Evolutionary conservation across 1,140 invertebrate genomes (phyloP), one percentile per base, ranked within the genome.

Genomic region (Lepidurus apus): DNA sequence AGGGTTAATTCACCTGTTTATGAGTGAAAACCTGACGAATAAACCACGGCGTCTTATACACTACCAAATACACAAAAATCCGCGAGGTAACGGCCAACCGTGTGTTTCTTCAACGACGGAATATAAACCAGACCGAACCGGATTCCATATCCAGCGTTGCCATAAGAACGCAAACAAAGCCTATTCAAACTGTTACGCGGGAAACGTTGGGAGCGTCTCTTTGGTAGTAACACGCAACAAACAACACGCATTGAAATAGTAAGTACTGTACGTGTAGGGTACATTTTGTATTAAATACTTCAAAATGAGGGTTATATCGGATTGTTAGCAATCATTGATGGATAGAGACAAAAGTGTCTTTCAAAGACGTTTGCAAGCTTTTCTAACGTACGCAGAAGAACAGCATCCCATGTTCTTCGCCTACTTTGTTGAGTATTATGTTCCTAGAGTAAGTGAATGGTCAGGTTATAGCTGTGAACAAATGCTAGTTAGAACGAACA

Each of bases 161-260:
- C 53, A 65, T 65, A 65, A 65, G 53, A 65, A 65, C 53, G 53
- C 53, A 65, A 65, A 65, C 53, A 65, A 65, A 65, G 53, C 53
- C 53, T n/a, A 7, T 65, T 65, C 13, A 65, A 65, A 65, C 53
- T 17, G 8, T n/a, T 6, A 21, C 7, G 53, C 53, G 53, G 53
- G 53, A 65, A 65, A 65, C 53, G 13, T 1, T 9, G 9, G 53
- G 53, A 65, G 21, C 6, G 53, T 21, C 5, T 17, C 53, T n/a
- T 1, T 21, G 53, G 13, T n/a, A 17, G 53, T 65, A 7, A 17
- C 21, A 65, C 17, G 13, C 9, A n/a, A n/a, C 13, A n/a, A 5
- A 47, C 17, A 17, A 10, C 45, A 47, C 17, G 45, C 17, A 9
- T 47, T 47, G 45, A 9, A 47, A 34, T 34, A 34, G 34, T 34